Conservation (phyloP, 2,797 vertebrate species). For the Pangasius djambal region DNA sequence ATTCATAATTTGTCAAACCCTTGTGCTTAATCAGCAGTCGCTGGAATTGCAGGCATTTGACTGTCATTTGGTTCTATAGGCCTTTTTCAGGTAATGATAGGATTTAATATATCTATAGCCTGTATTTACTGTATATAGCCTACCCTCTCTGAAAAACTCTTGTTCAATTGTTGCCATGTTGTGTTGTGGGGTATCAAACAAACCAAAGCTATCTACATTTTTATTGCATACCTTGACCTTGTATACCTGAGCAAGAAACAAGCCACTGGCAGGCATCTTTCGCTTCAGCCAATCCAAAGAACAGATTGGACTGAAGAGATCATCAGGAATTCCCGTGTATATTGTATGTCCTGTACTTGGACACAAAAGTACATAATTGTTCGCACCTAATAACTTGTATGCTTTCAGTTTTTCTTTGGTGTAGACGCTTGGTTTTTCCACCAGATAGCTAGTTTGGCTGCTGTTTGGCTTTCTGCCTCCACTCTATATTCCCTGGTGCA, state of each 20-base stretch:
- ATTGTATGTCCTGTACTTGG: not conserved
- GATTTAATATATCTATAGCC: not conserved
- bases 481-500: not conserved
- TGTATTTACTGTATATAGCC: not conserved
- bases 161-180: not conserved
- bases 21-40: slow-evolving; percentile 8
- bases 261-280: not conserved
- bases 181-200: not conserved
- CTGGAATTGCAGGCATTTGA: slow-evolving; percentile 1
- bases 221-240: not conserved
- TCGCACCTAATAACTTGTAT: not conserved
- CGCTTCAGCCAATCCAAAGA: not conserved
- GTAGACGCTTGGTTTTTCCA: not conserved
- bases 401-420: not conserved
- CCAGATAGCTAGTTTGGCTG: not conserved
- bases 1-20: not conserved
- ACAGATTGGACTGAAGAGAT: not conserved
- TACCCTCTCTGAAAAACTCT: not conserved
- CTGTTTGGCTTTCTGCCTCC: not conserved
- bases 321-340: not conserved
- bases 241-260: not conserved
- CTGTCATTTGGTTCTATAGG: not conserved
- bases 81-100: not conserved
- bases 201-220: not conserved
- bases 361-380: not conserved